Base-by-base conservation (phyloP, 2,888 invertebrate species). In the Pediacus dermestoides region DNA sequence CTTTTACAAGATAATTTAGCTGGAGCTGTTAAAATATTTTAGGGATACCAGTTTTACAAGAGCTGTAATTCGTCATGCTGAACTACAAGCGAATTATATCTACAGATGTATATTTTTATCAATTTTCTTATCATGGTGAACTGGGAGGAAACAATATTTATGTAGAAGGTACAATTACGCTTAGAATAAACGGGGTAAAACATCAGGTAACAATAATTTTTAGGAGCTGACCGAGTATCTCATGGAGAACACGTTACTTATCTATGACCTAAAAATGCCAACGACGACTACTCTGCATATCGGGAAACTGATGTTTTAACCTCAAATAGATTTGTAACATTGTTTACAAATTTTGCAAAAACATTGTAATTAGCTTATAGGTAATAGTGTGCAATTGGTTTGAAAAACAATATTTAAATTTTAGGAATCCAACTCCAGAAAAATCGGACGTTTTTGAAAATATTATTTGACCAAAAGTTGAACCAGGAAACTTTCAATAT, bases 281-380 rank as follows among this genome's bases (percentile, higher is more conserved):
- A n/a, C n/a, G n/a, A 27, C 1, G 16, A 34, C 9, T 37, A 46
- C 9, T n/a, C n/a, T n/a, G n/a, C n/a, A n/a, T n/a, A 14, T 11
- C 37, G 21, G 4, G 13, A 31, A 37, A 16, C 30, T 22, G 42
- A 42, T 18, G 21, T 13, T n/a, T 3, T 25, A 7, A 37, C 31
- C 8, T 33, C 18, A 11, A 18, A 30, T 2, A 11, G 44, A 2
- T 11, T 39, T 21, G 25, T 30, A 8, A 18, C 9, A 16, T 10
- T 44, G 13, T 44, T 81, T 79, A 73, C 78, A 0, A 78, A 80
- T 52, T 82, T 82, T 59, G 80, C 80, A 0, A 75, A 73, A 55
- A 61, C 60, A 50, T 73, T n/a, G n/a, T n/a, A n/a, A n/a, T n/a
- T n/a, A n/a, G n/a, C n/a, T n/a, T n/a, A 13, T 28, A 9, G 14